Base-by-base conservation (phyloP, 2,797 vertebrate genomes). In the Valencia hispanica region DNA sequence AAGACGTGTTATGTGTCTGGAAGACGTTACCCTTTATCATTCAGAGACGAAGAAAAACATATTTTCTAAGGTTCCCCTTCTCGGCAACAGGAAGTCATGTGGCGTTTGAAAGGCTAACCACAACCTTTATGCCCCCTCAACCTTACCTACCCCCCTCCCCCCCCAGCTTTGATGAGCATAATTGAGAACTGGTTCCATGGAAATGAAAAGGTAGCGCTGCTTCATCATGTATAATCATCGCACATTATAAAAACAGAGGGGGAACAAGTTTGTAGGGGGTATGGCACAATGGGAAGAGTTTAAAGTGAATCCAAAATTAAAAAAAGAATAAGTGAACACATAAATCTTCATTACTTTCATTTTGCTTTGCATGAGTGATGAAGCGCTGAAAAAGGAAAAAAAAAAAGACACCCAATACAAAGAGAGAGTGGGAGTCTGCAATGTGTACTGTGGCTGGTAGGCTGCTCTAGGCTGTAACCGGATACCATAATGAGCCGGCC, bases 401-500 rank as follows among this genome's bases (percentile, higher is more conserved):
- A 30, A 59, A 70, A 73, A 50, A 74, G 79, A 55, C 22, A 48
- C 45, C 39, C 22, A 43, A 32, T 30, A 39, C 7, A 7, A 14
- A 59, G 36, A 61, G 53, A 9, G 48, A 34, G 66, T 18, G 25
- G 39, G 71, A 77, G 80, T 66, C 55, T 74, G 74, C 72, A 82
- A 82, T 39, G 45, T 84, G 78, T 68, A 68, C 78, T 86, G 84
- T 83, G 79, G 84, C 83, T 89, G 83, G 74, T 81, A 43, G 83
- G 83, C 84, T 83, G 89, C 92, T 91, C 84, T 82, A 25, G 86
- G 85, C 86, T 89, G 93, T 91, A 95, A 95, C 85, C 73, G 91
- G 92, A 94, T 89, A 90, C 68, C 90, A 93, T 95, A 94, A 95
- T 94, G 89, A 94, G 87, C 77, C 47, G 50, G 81, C 68, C 89